Evolutionary conservation across 2,888 invertebrate species (phyloP), one percentile per base, ranked within the genome.

Genomic region (Scrobipalpa atriplicella): DNA sequence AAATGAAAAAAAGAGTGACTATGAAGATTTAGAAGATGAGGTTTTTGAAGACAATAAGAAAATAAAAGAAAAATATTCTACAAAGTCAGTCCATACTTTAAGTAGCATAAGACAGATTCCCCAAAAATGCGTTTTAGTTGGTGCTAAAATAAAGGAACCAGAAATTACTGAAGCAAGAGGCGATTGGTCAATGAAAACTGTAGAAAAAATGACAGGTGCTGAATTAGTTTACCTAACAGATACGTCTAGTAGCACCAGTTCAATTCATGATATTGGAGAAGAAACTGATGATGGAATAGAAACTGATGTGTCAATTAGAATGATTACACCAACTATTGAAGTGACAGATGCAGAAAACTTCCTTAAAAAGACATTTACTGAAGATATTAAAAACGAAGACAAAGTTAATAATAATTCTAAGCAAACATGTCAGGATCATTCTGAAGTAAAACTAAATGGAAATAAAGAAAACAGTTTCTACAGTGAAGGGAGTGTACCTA

Each of bases 171-270:
- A 94, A 80, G 93, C 94, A 51, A 93, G 94, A 71, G 94, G 93
- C 3, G 90, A 93, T 60, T 93, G 94, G 89, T 90, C 91, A 11
- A 87, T 93, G 68, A 81, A 88, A 77, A 89, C 86, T n/a, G 78
- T 89, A 19, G 93, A 94, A 70, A 90, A 93, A 79, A 86, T 93
- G 69, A 90, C 93, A 62, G 94, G 94, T 5, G 95, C 95, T 29
- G 96, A 96, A 85, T 82, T 96, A 11, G 95, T 96, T 0, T 96
- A 94, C 81, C 87, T 96, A 58, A 95, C 95, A 67, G 95, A 95
- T 72, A 94, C 94, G 16, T 95, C 95, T 6, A 94, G 94, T 71
- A 95, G 94, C 74, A 93, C 94, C 13, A 94, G 95, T 73, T 94
- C 95, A 70, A 76, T 94, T 66, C 89, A 93, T 76, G 94, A 95